Evolutionary conservation across 2,113 vertebrate genomes (phyloP).

Genomic region (Callorhinus ursinus): DNA sequence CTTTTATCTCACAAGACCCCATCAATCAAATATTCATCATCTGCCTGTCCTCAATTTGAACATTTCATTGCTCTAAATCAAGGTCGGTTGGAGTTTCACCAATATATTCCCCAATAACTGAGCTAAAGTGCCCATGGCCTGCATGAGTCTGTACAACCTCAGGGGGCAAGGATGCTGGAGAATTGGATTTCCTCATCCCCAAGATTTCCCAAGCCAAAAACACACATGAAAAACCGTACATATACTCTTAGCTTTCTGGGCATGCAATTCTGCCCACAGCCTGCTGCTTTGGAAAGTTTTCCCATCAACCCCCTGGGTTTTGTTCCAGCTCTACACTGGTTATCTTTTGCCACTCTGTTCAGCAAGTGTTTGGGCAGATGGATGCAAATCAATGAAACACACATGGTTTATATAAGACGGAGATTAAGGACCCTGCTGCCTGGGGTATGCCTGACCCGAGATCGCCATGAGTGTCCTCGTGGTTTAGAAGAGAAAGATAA

Average conservation of each 20-base stretch:
- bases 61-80: background rate
- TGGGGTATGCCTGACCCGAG: background rate
- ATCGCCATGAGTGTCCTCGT: background rate
- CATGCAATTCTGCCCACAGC: background rate
- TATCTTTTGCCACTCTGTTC: background rate
- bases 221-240: background rate
- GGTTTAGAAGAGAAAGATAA: background rate
- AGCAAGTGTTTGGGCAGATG: conserved; percentile 30
- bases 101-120: background rate
- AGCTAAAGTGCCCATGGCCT: background rate
- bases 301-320: background rate
- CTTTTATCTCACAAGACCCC: background rate
- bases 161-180: background rate
- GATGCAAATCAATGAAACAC: background rate
- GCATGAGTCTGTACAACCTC: background rate
- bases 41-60: background rate
- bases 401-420: background rate
- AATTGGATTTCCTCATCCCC: background rate
- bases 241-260: background rate
- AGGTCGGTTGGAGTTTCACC: background rate
- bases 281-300: background rate
- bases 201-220: background rate
- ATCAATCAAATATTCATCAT: background rate
- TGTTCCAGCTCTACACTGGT: background rate
- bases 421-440: background rate